Conservation (phyloP, 30 jellyfish, hydroid and myxozoan genomes). For the Aurelia coerulea region DNA sequence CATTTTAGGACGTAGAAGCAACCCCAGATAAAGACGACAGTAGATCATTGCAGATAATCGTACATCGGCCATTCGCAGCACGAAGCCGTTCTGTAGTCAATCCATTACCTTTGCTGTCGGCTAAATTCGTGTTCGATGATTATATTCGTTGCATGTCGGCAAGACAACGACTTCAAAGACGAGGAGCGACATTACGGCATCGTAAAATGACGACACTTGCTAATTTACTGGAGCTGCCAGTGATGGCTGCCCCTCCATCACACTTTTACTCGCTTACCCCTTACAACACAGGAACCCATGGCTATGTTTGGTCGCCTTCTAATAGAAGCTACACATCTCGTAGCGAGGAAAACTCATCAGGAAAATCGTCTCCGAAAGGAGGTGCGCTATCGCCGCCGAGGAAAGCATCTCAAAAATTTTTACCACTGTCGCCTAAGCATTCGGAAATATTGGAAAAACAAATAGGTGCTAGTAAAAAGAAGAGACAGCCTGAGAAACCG, state of each 20-base stretch:
- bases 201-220: constrained; percentile 92
- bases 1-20: constrained; percentile 93
- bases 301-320: constrained; percentile 95
- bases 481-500: background rate
- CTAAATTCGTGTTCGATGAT: constrained; percentile 92
- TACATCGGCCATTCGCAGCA: constrained; percentile 93
- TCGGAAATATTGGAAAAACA: constrained; percentile 53
- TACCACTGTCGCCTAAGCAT: constrained; percentile 69
- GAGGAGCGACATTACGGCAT: constrained; percentile 84
- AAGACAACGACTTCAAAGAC: constrained; percentile 92
- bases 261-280: constrained; percentile 87
- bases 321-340: constrained; percentile 74
- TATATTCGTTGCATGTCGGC: constrained; percentile 99
- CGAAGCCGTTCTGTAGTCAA: constrained; percentile 76
- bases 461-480: background rate
- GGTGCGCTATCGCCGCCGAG: constrained; percentile 37
- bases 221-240: constrained; percentile 84
- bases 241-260: constrained; percentile 93
- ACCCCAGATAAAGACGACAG: constrained; percentile 97
- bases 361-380: constrained; percentile 30
- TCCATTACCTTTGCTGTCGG: constrained; percentile 89
- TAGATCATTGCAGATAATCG: constrained; percentile 88
- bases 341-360: constrained; percentile 34
- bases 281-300: constrained; percentile 60
- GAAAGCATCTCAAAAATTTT: constrained; percentile 23